Base-by-base conservation (phyloP, 2,888 invertebrate genomes). In the Physocephala rufipes region DNA sequence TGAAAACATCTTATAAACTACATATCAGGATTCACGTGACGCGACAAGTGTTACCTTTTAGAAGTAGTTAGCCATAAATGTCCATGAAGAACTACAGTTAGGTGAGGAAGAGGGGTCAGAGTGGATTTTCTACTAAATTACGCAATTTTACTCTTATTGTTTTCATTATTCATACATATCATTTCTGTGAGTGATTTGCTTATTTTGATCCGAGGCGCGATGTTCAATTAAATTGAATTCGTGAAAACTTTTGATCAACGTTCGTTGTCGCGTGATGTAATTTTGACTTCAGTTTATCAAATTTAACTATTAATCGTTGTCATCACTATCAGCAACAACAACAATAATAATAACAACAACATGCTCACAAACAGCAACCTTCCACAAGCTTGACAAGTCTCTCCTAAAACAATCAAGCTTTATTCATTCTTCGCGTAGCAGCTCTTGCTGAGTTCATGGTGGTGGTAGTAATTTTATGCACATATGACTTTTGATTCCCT, bases 251-350 rank as follows among this genome's bases (percentile, higher is more conserved):
- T n/a, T n/a, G n/a, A n/a, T n/a, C n/a, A n/a, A n/a, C n/a, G n/a
- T n/a, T 21, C 3, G 21, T n/a, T 2, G 21, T n/a, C 53, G n/a
- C 21, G 53, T n/a, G 53, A 21, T 53, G 53, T 21, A 9, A 9
- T 53, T 53, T 53, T 53, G n/a, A n/a, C 53, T 21, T 21, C 53
- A 21, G 21, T 53, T 53, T 53, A 53, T 12, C 53, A 53, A 53
- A 21, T 53, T 53, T 9, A 16, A 19, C 19, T 68, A 62, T 71
- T 70, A 47, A 36, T 45, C 16, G 43, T 36, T 53, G 45, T 13
- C 15, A 69, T 36, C 65, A 61, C 49, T 63, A 67, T 53, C 70
- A 66, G 49, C 73, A 70, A 67, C 15, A 67, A n/a, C 30, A 71
- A 21, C 51, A 65, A 59, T n/a, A n/a, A n/a, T 61, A 67, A 0